Evolutionary conservation across 2,113 vertebrate genomes (phyloP), one percentile per base, ranked within the genome.

Genomic region (Cervus canadensis): DNA sequence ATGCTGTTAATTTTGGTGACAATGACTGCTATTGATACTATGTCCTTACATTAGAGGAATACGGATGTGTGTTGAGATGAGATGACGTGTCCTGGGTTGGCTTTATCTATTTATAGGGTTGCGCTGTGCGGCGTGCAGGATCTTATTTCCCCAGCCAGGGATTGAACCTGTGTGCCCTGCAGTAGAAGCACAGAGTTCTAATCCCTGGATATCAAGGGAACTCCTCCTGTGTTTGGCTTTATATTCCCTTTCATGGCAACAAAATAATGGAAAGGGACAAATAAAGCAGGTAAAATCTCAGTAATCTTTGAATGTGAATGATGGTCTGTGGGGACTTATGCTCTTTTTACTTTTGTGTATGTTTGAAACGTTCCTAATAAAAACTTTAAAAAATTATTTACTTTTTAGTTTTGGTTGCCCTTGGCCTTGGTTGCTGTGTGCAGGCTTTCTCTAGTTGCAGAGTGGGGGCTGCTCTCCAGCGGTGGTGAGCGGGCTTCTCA

Each of bases 71-170:
- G 17, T 48, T 25, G 45, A 45, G 45, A n/a, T 16, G 62, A 48
- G 52, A 33, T 19, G 45, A 40, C 7, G 33, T 3, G 57, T 78
- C 33, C 48, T 2, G 40, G 33, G 26, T 1, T 91, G 30, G 52
- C 19, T 81, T 67, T n/a, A 33, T 52, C 48, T 81, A 21, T 52
- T 52, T 52, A 52, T 81, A 50, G 3, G 10, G 78, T 45, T 81
- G 28, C 0, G 2, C 45, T 2, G 5, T 48, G 17, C 9, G 3
- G 45, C 28, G 0, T 12, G 1, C 45, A 7, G 28, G 28, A 81
- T 33, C 28, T 19, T 81, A 50, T 11, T 52, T 81, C 48, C 78
- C 78, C 28, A 50, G 4, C 78, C 17, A 81, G 78, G 5, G 28
- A 33, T 33, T 50, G 45, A 52, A 52, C 78, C 28, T 19, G 48